A percentile compares a stretch with the other conserved stretches of the same genome.
phyloP scores from a whole-genome alignment of 2,888 invertebrate genomes.

The Rhopalosiphum nymphaeae region DNA sequence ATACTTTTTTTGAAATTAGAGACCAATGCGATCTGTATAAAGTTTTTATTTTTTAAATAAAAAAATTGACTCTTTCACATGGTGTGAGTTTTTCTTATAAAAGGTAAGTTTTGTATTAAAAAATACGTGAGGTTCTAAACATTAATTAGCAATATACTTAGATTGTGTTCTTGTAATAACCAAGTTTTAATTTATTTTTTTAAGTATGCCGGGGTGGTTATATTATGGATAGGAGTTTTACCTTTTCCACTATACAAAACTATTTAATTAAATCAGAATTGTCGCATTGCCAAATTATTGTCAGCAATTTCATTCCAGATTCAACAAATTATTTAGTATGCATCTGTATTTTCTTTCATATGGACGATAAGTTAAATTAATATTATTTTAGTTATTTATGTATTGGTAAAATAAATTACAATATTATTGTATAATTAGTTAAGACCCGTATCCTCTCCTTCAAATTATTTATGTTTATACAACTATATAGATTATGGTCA shows the following conservation, averaged over 20 bases:
- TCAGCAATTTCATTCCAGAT: too few species aligned
- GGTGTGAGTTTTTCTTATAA: background rate
- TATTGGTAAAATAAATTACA: background rate
- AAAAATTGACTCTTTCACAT: background rate
- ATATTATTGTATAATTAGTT: background rate
- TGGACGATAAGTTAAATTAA: background rate
- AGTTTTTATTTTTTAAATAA: conserved; percentile 1
- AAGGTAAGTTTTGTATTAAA: background rate
- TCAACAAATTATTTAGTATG: too few species aligned
- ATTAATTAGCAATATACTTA: background rate
- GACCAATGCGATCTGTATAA: background rate
- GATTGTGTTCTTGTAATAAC: background rate
- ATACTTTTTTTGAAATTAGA: background rate
- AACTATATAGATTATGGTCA: background rate
- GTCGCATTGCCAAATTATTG: too few species aligned
- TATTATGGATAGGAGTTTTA: background rate
- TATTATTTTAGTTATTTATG: background rate
- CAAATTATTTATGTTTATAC: background rate
- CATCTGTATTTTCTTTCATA: too few species aligned
- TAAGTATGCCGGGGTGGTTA: background rate
- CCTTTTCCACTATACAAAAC: background rate
- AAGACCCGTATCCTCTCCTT: fast-evolving
- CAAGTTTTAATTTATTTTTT: background rate
- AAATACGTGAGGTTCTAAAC: background rate
- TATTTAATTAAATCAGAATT: background rate